Evolutionary conservation across 2,888 invertebrate genomes (phyloP).

Genomic region (Tetranychus piercei): DNA sequence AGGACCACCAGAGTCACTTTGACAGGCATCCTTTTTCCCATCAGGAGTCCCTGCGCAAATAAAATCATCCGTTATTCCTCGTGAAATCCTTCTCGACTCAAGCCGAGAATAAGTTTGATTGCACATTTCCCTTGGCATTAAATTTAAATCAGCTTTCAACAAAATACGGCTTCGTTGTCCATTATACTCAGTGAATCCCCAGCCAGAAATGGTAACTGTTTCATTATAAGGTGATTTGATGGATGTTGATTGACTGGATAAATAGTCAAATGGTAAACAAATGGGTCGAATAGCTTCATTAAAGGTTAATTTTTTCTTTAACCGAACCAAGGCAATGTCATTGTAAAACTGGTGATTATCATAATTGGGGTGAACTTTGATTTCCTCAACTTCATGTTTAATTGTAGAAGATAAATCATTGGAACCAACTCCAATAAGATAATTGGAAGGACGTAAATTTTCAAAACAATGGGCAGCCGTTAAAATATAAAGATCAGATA

Average conservation of each 20-base stretch:
- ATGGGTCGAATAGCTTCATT: slow-evolving; percentile 4
- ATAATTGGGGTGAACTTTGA: slow-evolving; percentile 45
- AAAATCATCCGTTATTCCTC: slow-evolving; percentile 10
- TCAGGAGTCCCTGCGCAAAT: slow-evolving; percentile 49
- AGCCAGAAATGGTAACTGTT: background rate
- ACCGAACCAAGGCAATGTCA: slow-evolving; percentile 57
- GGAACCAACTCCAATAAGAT: slow-evolving; percentile 9
- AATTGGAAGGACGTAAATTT: background rate
- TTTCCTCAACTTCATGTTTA: slow-evolving; percentile 33
- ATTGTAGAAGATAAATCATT: background rate
- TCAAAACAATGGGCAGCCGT: slow-evolving; percentile 14
- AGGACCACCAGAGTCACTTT: slow-evolving; percentile 63
- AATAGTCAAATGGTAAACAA: background rate
- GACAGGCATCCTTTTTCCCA: slow-evolving; percentile 53
- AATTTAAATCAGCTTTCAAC: background rate
- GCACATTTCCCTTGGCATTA: slow-evolving; percentile 6
- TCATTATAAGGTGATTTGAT: background rate
- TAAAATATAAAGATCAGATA: slow-evolving; percentile 4
- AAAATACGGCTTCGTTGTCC: background rate
- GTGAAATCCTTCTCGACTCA: background rate
- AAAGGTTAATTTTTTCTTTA: slow-evolving; percentile 39
- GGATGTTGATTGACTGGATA: background rate
- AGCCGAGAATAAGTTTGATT: background rate
- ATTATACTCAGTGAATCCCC: slow-evolving; percentile 8
- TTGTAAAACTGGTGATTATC: slow-evolving; percentile 17